These are phyloP conservation scores for Pteropus rufus DNA, from an alignment of 2,797 vertebrate genomes.

Conservation along the genomic window DNA sequence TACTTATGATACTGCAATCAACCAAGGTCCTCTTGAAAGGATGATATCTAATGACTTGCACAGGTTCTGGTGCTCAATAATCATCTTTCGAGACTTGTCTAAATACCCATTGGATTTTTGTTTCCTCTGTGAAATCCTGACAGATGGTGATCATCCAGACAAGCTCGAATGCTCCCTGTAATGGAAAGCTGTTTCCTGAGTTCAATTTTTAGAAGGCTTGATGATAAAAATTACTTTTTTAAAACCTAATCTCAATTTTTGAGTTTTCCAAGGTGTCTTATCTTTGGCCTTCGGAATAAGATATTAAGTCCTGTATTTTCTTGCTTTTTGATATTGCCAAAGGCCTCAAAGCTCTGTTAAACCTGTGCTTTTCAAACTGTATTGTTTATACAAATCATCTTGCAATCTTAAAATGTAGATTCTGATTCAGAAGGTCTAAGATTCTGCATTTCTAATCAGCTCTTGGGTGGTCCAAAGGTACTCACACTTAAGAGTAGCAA, in stretches of 20 bases:
- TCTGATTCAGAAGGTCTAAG: background rate
- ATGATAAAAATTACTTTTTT: background rate
- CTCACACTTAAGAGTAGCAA: background rate
- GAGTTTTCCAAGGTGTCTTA: background rate
- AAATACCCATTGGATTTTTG: background rate
- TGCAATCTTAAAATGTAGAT: background rate
- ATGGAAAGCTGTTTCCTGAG: background rate
- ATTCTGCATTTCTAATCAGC: background rate
- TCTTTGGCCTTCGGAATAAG: background rate
- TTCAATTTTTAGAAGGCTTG: background rate
- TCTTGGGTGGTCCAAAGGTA: background rate
- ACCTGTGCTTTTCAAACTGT: background rate
- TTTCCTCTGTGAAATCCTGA: background rate
- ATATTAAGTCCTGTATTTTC: background rate
- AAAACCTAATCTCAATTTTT: background rate
- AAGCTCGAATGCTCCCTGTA: background rate
- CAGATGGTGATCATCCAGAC: background rate
- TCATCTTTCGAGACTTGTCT: background rate
- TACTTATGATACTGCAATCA: background rate
- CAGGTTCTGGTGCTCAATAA: background rate
- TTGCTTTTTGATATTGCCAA: background rate
- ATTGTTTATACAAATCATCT: background rate
- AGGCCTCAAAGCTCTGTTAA: background rate
- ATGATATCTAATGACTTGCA: background rate
- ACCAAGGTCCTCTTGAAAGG: background rate